Evolutionary conservation across 2,797 vertebrate species (phyloP), one percentile per base, ranked within the genome.

Genomic region (Sciurus vulgaris): DNA sequence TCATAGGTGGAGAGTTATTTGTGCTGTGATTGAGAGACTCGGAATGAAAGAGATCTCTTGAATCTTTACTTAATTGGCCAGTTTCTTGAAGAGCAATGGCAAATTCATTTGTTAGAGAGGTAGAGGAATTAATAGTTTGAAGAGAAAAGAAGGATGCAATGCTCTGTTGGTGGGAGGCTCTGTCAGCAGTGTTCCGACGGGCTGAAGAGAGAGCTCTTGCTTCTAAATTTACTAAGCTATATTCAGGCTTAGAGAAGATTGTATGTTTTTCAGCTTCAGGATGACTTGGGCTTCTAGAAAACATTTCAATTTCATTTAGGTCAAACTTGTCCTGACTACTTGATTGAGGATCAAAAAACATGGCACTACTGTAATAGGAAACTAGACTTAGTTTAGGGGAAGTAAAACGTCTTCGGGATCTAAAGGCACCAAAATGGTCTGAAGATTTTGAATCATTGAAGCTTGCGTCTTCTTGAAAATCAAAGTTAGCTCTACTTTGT

Each of bases 401-500:
- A 26, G 78, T 89, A 56, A 83, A 94, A 41, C 0, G 1, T 56
- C 30, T 77, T 63, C 0, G 61, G 38, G 30, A 22, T 72, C 8
- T 85, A 44, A 69, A 15, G n/a, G 1, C 1, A 70, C 0, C 7
- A 65, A 70, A 70, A 49, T 3, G 8, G 5, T 47, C 15, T 44
- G 85, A 81, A 41, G 67, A 41, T 81, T 90, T 92, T 30, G 44
- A 15, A 33, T 82, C 15, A 35, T 0, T 6, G 33, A n/a, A 12
- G 70, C 2, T 47, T 79, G 30, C 0, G 14, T 95, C 69, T 93
- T 93, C 96, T 89, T 94, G 44, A 95, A 41, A 94, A 38, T 95
- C 93, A 81, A 97, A 95, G 74, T 97, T 95, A 76, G 76, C 94
- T 94, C 95, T 79, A 54, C 90, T 96, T 81, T 30, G 59, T 22